phyloP scores from a whole-genome alignment of 2,888 invertebrate genomes.

The Gastracanthus pulcherrimus region DNA sequence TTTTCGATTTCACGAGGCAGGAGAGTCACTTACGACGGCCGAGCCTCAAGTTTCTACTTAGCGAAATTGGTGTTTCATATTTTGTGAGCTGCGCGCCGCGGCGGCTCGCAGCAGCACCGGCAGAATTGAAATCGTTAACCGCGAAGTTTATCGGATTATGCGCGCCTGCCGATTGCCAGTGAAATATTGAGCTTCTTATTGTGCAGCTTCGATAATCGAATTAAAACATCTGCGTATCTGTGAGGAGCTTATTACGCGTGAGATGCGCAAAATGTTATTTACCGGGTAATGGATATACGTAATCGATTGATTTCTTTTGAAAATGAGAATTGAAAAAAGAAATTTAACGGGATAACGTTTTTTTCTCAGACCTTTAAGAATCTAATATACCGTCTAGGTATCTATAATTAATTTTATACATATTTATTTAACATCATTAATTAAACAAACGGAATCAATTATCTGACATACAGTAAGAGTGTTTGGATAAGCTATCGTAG shows the following conservation, averaged over 20 bases:
- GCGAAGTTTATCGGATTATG: conserved; percentile 47
- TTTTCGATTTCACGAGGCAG: conserved; percentile 35
- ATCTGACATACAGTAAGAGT: too few species aligned
- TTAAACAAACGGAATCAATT: too few species aligned
- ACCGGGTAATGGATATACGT: neutral
- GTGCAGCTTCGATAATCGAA: conserved; percentile 29
- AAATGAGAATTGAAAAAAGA: too few species aligned
- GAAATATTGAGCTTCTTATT: conserved; percentile 32
- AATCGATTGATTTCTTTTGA: too few species aligned
- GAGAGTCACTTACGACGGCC: neutral
- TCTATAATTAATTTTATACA: too few species aligned
- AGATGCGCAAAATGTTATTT: neutral
- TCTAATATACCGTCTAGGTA: too few species aligned
- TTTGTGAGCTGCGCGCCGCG: conserved; percentile 1
- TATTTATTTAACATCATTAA: too few species aligned
- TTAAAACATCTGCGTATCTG: conserved; percentile 30
- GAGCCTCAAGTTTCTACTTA: conserved; percentile 45
- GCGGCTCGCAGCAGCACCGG: neutral
- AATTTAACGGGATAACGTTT: too few species aligned
- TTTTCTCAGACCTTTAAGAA: too few species aligned
- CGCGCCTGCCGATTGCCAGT: conserved; percentile 8
- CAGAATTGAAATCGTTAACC: conserved; percentile 54
- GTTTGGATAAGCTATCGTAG: too few species aligned
- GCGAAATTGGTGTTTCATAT: conserved; percentile 53
- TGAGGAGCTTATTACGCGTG: neutral